These are phyloP conservation scores for Meda fulgida DNA, from an alignment of 2,797 vertebrate species.

Conservation along the genomic window DNA sequence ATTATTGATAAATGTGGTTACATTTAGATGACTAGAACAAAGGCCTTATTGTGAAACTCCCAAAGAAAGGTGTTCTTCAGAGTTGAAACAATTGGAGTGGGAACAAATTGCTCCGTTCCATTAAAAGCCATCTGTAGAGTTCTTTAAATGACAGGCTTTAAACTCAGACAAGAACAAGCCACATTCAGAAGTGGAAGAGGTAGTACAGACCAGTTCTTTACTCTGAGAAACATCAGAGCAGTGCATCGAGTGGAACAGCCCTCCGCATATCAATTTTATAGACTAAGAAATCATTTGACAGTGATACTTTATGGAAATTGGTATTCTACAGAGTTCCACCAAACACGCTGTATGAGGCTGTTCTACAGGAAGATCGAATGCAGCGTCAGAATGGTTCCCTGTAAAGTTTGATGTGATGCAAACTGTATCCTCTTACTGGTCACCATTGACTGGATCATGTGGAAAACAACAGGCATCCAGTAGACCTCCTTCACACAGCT, in stretches of 20 bases:
- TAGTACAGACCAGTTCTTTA: not conserved
- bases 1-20: not conserved
- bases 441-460: constrained; percentile 10
- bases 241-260: not conserved
- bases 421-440: constrained; percentile 15
- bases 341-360: not conserved
- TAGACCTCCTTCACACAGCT: not conserved
- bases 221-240: not conserved
- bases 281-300: too few relatives aligned
- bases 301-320: not conserved
- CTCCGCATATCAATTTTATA: not conserved
- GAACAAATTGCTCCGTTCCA: not conserved
- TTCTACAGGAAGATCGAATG: not conserved
- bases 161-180: not conserved
- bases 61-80: not conserved
- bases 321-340: not conserved
- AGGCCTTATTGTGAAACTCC: not conserved
- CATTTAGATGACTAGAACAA: not conserved
- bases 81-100: not conserved
- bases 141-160: not conserved
- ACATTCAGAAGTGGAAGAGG: not conserved
- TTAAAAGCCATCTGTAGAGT: not conserved
- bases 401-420: constrained; percentile 1
- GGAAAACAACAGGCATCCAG: constrained; percentile 16
- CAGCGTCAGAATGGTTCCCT: not conserved